These are phyloP conservation scores for Gallinago jamesoni DNA, from an alignment of 2,113 vertebrate species.

Conservation along the genomic window DNA sequence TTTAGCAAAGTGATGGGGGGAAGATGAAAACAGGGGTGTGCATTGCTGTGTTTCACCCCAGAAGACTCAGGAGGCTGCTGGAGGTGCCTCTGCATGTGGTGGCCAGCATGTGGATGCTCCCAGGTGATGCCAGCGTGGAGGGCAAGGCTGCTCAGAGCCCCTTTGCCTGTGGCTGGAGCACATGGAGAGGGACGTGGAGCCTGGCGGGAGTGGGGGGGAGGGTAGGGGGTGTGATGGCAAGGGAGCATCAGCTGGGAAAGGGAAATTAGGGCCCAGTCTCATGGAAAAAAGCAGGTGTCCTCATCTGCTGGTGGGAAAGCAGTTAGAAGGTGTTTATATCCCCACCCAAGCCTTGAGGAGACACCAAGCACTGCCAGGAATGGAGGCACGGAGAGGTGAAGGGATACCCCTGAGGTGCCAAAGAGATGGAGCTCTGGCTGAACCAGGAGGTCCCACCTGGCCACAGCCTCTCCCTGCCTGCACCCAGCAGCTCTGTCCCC, in stretches of 20 bases:
- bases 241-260: background rate
- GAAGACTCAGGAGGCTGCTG: background rate
- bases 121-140: rapidly evolving
- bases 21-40: rapidly evolving
- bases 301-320: background rate
- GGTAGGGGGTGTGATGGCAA: rapidly evolving
- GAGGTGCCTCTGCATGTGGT: rapidly evolving
- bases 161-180: background rate
- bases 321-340: background rate
- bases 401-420: background rate
- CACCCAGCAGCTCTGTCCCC: background rate
- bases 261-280: background rate
- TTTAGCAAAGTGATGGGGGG: background rate
- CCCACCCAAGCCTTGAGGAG: background rate
- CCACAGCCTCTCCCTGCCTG: background rate
- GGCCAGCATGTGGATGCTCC: rapidly evolving
- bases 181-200: rapidly evolving
- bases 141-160: background rate
- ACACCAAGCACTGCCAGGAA: background rate
- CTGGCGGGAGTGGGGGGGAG: too few species aligned
- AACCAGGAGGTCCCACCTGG: background rate
- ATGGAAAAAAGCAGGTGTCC: background rate
- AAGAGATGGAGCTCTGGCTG: background rate
- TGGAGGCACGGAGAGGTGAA: rapidly evolving
- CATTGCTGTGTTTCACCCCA: rapidly evolving